A percentile compares a stretch with the other conserved stretches of the same genome.
phyloP scores from a whole-genome alignment of 2,888 invertebrate species.

The Agriopis leucophaearia region DNA sequence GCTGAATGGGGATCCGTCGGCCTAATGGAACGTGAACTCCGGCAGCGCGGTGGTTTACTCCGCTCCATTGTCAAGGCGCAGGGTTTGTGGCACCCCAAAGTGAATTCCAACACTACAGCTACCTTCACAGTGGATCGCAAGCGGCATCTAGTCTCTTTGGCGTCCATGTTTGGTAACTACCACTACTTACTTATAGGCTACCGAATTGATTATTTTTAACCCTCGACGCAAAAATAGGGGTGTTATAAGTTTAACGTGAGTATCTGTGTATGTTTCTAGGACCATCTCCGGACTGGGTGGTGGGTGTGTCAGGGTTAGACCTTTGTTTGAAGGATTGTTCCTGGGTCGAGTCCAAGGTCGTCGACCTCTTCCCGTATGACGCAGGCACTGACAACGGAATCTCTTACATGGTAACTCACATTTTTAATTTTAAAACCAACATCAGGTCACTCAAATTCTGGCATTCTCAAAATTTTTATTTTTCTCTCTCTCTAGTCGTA shows the following conservation, averaged over 20 bases:
- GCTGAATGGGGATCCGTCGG: constrained; percentile 97
- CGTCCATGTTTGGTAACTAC: constrained; percentile 92
- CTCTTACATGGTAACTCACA: constrained; percentile 91
- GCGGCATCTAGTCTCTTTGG: constrained; percentile 94
- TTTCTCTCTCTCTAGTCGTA: no score
- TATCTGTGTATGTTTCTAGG: constrained; percentile 78
- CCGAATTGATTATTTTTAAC: no score
- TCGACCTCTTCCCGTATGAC: constrained; percentile 97
- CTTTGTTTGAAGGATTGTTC: constrained; percentile 95
- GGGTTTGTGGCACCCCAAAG: constrained; percentile 95
- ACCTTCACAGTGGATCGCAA: constrained; percentile 94
- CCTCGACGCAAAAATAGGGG: no score
- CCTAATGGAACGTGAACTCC: constrained; percentile 95
- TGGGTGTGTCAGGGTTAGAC: constrained; percentile 95
- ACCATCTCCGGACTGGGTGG: constrained; percentile 99
- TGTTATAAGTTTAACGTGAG: no score
- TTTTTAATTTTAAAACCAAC: neutral
- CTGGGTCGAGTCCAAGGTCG: constrained; percentile 93
- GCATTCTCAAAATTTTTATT: no score
- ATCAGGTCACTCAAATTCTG: no score
- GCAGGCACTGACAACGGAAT: constrained; percentile 98
- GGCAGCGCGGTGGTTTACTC: constrained; percentile 91
- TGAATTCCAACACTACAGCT: constrained; percentile 93
- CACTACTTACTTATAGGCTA: no score
- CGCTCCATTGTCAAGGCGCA: constrained; percentile 95